Evolutionary conservation across 2,113 vertebrate genomes (phyloP), one percentile per base, ranked within the genome.

Genomic region (Xiphophorus hellerii): DNA sequence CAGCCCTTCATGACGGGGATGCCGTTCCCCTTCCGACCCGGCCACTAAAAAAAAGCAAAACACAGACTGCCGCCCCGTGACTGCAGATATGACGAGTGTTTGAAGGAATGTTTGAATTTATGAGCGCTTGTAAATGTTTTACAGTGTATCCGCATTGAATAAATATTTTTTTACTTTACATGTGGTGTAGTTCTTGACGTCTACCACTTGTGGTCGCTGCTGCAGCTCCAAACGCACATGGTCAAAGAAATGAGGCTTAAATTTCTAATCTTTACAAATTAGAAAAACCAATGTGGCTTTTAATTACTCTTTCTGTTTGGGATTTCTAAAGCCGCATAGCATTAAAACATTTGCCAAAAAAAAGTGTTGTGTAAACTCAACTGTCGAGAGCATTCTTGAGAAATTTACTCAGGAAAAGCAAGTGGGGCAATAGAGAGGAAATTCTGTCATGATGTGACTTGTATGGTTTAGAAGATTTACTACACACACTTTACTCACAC

Each of bases 21-120:
- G 93, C 83, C 93, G 0, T 99, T 99, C 79, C 97, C 96, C 0
- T 99, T 95, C 91, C 89, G 97, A 64, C 97, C 97, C 0, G 96
- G 96, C 76, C 97, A 95, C 94, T 99, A 64, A 92, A 90, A 87
- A 25, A 10, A 58, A 58, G 3, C 0, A 9, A 51, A 25, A 54
- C 25, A 25, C 25, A 25, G 51, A 65, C 66, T 35, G 31, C 15
- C 42, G 17, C 25, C 15, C 30, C 25, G 8, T 13, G 62, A 66
- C 4, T 74, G 75, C 54, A 58, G 44, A 17, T 20, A 68, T 73
- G 44, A 65, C 2, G 15, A 13, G 30, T 13, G 30, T 35, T 37
- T 2, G 25, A 83, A 71, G 31, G 67, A 71, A 6, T 27, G 66
- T 78, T 68, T 30, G 22, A 69, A 71, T 67, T 30, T 80, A 54